Evolutionary conservation across 1,140 invertebrate species (phyloP), one percentile per base, ranked within the genome.

Genomic region (Cherax quadricarinatus): DNA sequence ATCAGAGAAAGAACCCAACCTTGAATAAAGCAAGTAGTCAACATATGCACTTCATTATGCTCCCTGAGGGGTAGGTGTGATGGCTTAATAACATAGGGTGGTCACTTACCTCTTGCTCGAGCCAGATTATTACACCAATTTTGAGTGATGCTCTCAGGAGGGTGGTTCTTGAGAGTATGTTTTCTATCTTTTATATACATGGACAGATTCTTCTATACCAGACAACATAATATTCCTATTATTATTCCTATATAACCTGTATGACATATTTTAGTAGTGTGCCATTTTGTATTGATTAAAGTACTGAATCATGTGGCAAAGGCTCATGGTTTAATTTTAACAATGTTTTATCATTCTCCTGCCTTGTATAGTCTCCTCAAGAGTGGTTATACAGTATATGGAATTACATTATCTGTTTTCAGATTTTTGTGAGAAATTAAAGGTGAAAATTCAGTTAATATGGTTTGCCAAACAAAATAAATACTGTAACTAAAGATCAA

Each of bases 1-100:
- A 75, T 9, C 21, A n/a, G 24, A 75, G 70, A 24, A 30, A 87
- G 21, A 78, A 87, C 85, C 30, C 85, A 87, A 87, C 62, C 62
- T 78, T 87, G 16, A 51, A n/a, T 87, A 53, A 83, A 83, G 53
- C 79, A 81, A 51, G 41, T 53, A 81, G 16, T 53, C 60, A 60
- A 60, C 24, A 83, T 53, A n/a, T n/a, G 24, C 30, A 83, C 81
- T 83, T 83, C 81, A 83, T 83, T 83, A 83, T 83, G 81, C 81
- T 83, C 81, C 51, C 81, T 83, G 51, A 60, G 51, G 24, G 81
- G 81, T 57, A 83, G 81, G 70, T 75, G 70, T 12, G 24, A 75
- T 12, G n/a, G 24, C 24, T 75, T 30, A 75, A 75, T n/a, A 75
- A 30, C 30, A n/a, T 75, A 75, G n/a, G 30, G 4, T 24, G 21